Evolutionary conservation across 2,888 invertebrate species (phyloP).

Genomic region (Gymnoscelis rufifasciata): DNA sequence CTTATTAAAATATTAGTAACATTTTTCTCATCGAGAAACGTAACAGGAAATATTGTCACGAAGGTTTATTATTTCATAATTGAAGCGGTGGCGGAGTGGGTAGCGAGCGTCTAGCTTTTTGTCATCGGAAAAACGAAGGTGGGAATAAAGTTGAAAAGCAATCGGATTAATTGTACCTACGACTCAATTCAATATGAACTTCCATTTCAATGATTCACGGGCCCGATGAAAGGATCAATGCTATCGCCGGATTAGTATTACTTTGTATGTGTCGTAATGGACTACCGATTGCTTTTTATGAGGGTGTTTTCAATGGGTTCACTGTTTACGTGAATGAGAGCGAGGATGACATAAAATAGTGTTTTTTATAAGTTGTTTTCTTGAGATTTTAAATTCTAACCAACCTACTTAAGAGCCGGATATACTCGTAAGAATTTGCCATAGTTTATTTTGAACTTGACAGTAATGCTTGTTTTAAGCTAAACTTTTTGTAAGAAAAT

Average conservation of each 20-base stretch:
- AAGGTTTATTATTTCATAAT: constrained; percentile 46
- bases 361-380: no score
- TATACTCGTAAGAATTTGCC: no score
- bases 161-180: constrained; percentile 38
- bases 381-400: no score
- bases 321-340: no score
- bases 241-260: constrained; percentile 24
- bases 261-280: constrained; percentile 17
- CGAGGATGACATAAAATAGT: no score
- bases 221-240: constrained; percentile 21
- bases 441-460: no score
- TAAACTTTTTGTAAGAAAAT: no score
- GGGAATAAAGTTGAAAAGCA: constrained; percentile 36
- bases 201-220: constrained; percentile 34
- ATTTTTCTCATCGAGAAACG: constrained; percentile 10
- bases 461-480: no score
- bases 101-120: constrained; percentile 29
- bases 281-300: constrained; percentile 18
- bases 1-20: not conserved
- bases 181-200: constrained; percentile 37
- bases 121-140: constrained; percentile 32
- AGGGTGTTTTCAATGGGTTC: no score
- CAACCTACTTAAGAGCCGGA: no score
- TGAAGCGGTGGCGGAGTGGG: constrained; percentile 34
- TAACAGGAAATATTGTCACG: constrained; percentile 27